Evolutionary conservation across 2,797 vertebrate species (phyloP).

Genomic region (Syngnathus rostellatus): DNA sequence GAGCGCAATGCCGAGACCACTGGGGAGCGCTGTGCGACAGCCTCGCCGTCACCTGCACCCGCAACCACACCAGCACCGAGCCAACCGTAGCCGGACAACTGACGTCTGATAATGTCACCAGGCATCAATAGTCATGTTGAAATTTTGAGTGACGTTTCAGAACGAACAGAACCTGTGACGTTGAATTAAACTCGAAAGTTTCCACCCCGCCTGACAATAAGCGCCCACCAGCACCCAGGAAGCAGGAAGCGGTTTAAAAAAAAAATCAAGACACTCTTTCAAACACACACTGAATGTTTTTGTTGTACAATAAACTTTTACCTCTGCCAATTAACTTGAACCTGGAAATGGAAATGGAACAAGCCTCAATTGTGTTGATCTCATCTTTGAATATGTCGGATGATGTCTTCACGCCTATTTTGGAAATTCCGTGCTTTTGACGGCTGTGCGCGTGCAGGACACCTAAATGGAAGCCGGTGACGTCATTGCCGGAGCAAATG

Average conservation of each 20-base stretch:
- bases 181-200: no score
- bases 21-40: slow-evolving; percentile 87
- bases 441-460: no score
- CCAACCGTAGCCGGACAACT: neutral
- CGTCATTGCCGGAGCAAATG: slow-evolving; percentile 28
- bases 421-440: no score
- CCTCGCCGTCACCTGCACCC: slow-evolving; percentile 73
- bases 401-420: no score
- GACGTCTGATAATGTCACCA: neutral
- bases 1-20: slow-evolving; percentile 82
- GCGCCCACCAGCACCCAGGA: no score
- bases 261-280: neutral
- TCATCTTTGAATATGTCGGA: neutral
- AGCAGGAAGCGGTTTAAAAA: no score
- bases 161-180: no score
- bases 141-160: neutral
- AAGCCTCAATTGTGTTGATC: neutral
- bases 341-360: no score
- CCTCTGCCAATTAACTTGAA: neutral
- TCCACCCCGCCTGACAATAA: no score
- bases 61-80: neutral
- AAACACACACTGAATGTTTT: neutral
- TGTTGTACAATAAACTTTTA: neutral
- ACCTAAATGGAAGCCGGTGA: neutral
- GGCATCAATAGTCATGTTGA: neutral